Conservation (phyloP, 1,140 invertebrate genomes). For the Diorhabda sublineata region DNA sequence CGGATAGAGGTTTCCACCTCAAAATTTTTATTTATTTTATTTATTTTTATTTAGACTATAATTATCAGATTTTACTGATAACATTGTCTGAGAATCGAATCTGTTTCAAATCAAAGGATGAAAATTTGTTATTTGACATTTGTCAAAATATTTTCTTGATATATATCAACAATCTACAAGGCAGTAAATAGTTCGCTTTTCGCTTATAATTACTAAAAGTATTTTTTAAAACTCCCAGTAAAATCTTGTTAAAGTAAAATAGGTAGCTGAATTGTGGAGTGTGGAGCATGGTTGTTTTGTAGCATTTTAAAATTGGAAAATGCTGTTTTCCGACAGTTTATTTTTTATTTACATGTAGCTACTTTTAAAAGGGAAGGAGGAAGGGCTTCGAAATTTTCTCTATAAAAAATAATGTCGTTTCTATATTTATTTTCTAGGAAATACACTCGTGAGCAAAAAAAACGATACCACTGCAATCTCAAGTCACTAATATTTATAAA, state of each 20-base stretch:
- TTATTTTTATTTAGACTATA: no score
- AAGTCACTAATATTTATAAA: no score
- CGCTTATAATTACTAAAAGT: not conserved
- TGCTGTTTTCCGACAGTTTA: slow-evolving; percentile 20
- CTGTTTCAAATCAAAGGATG: no score
- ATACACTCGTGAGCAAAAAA: no score
- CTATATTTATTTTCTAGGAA: slow-evolving; percentile 10
- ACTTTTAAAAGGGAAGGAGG: slow-evolving; percentile 42
- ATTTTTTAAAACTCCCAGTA: slow-evolving; percentile 10
- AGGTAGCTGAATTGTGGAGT: slow-evolving; percentile 38
- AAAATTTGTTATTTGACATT: no score
- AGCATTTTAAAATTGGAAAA: slow-evolving; percentile 29
- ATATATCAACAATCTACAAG: slow-evolving; percentile 5
- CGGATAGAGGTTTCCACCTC: no score
- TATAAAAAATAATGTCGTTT: slow-evolving; percentile 26
- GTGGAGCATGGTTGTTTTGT: slow-evolving; percentile 46
- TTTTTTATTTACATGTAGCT: not conserved
- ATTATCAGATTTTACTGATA: no score
- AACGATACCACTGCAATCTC: no score
- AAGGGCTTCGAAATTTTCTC: slow-evolving; percentile 34
- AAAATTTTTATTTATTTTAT: no score
- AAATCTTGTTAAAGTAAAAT: slow-evolving; percentile 11
- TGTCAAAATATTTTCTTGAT: not conserved
- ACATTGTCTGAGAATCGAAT: no score
- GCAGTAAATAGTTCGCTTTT: slow-evolving; percentile 13